Percentiles rank a stretch among this genome's conserved stretches.
Conservation (phyloP, 2,797 vertebrate genomes). For the Enteromius viviparus region DNA sequence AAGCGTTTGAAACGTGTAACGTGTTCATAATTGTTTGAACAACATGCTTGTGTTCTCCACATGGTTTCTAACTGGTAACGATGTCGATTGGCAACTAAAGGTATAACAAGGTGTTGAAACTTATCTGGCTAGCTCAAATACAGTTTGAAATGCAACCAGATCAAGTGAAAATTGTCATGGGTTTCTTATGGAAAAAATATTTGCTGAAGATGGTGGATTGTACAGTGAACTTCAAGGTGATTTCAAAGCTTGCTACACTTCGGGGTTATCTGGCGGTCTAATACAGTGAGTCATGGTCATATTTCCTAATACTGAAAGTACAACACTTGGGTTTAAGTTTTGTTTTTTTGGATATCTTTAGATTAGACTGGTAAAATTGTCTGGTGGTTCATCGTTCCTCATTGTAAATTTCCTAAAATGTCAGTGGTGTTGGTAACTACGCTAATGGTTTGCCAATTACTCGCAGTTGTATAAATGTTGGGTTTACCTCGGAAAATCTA, state of each 20-base stretch:
- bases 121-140: slow-evolving; percentile 20
- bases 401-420: background rate
- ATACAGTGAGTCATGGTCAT: background rate
- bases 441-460: background rate
- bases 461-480: background rate
- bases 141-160: background rate
- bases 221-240: background rate
- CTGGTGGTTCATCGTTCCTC: background rate
- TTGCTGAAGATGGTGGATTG: background rate
- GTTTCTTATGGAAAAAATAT: background rate
- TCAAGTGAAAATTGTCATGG: background rate
- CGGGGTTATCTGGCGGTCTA: background rate
- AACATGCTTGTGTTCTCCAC: background rate
- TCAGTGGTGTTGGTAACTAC: slow-evolving; percentile 13
- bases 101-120: background rate
- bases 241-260: background rate
- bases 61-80: background rate
- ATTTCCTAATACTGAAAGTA: slow-evolving; percentile 1
- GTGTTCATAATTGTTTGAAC: slow-evolving; percentile 11
- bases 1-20: background rate
- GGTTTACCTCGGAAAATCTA: background rate
- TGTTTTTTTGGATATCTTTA: background rate
- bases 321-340: background rate
- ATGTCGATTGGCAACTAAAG: background rate
- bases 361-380: slow-evolving; percentile 8